Base-by-base conservation (phyloP, 2,888 invertebrate species). In the Tenthredo amoena region DNA sequence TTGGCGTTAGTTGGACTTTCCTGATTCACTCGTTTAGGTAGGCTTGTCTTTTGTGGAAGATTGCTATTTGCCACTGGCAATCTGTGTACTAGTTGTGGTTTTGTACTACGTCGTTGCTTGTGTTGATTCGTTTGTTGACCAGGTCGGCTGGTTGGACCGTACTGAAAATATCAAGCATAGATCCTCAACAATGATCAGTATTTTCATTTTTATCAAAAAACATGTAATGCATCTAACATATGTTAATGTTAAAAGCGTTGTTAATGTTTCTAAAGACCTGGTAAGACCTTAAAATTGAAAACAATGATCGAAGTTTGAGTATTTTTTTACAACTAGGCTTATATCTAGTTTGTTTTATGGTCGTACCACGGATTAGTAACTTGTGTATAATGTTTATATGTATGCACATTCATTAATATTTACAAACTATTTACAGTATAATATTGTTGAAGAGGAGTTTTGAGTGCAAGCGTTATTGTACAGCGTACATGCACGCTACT, bases 1-100 rank as follows among this genome's bases (percentile, higher is more conserved):
- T 91, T 92, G 18, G 89, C 84, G 26, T 82, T 71, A 5, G 86
- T 88, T 68, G 88, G 87, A 83, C 86, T 87, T 10, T 90, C 90
- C n/a, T 88, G 88, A 81, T 85, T 88, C 34, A 88, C 85, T 21
- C 88, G 88, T 76, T 89, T 90, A 40, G 88, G 87, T 84, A 87
- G 74, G 37, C 85, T 40, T n/a, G 31, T 74, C 21, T 74, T 40
- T 43, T 74, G 40, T 62, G 87, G 85, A 40, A 50, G 43, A 86
- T 87, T 87, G 10, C 62, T 68, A 76, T 84, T 88, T 72, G 86
- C 62, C 26, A 77, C 26, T 58, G 87, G 68, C 34, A 85, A 79
- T 83, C 89, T 87, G 47, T 87, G 86, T 2, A 87, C 81, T 65
- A 86, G 84, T 86, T 88, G 88, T 21, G 88, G 86, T 84, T 89